Percentiles rank a stretch among this genome's conserved stretches.
phyloP scores from a whole-genome alignment of 1,140 invertebrate genomes.

The Chironomus striatipennis region DNA sequence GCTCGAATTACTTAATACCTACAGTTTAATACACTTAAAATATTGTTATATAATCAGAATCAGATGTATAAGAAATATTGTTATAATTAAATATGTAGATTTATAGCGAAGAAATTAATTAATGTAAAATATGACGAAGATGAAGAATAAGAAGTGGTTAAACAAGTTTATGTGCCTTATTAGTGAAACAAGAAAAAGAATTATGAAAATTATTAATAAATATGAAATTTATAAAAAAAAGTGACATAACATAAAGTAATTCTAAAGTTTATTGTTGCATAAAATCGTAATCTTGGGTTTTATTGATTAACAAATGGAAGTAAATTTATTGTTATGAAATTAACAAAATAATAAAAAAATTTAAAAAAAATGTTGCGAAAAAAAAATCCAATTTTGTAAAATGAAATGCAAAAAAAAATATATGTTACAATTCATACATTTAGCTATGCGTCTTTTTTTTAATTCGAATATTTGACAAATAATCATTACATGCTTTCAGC shows the following conservation, averaged over 20 bases:
- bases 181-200: not conserved
- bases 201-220: not conserved
- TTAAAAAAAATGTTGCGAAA: not conserved
- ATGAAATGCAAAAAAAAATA: not conserved
- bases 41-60: no score
- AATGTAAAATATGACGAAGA: not conserved
- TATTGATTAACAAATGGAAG: not conserved
- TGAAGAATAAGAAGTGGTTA: not conserved
- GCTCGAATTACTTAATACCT: no score
- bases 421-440: not conserved
- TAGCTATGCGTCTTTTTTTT: no score
- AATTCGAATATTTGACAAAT: not conserved
- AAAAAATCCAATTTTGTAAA: constrained; percentile 8
- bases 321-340: not conserved
- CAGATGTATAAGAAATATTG: no score
- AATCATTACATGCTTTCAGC: not conserved
- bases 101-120: no score
- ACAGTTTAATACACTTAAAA: no score
- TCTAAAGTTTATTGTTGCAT: not conserved
- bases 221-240: not conserved
- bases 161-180: not conserved
- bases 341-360: no score
- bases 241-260: not conserved
- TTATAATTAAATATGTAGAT: no score
- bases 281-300: not conserved